Evolutionary conservation across 2,113 vertebrate species (phyloP).

Genomic region (Callithrix jacchus): DNA sequence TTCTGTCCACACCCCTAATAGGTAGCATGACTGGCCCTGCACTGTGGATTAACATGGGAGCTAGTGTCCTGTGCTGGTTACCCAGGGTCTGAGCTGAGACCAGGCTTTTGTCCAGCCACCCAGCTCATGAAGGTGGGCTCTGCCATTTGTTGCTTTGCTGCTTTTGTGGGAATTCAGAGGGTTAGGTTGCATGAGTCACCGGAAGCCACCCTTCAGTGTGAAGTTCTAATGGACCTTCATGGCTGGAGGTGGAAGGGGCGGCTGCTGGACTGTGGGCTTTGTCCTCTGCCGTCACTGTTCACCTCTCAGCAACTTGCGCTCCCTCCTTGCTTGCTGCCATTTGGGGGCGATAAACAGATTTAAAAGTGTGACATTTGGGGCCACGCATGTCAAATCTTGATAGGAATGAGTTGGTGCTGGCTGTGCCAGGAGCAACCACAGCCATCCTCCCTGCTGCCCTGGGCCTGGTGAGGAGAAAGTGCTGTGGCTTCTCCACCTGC

Average conservation of each 20-base stretch:
- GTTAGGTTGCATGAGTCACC: neutral
- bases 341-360: rapidly evolving
- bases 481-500: neutral
- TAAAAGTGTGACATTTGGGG: rapidly evolving
- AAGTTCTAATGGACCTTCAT: neutral
- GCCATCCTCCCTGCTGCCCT: neutral
- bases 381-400: rapidly evolving
- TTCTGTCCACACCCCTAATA: rapidly evolving
- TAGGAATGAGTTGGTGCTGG: rapidly evolving
- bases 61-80: rapidly evolving
- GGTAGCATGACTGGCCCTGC: rapidly evolving
- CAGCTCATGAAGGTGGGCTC: neutral
- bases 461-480: no score
- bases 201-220: rapidly evolving
- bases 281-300: rapidly evolving
- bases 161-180: neutral
- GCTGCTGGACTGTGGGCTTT: no score
- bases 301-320: rapidly evolving
- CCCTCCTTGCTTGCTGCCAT: rapidly evolving
- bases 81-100: neutral
- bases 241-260: rapidly evolving
- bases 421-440: rapidly evolving
- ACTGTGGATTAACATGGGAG: neutral
- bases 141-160: rapidly evolving
- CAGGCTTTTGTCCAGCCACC: neutral